These are phyloP conservation scores for Loripinus fragilis DNA, from an alignment of 2,888 invertebrate genomes.

Conservation along the genomic window DNA sequence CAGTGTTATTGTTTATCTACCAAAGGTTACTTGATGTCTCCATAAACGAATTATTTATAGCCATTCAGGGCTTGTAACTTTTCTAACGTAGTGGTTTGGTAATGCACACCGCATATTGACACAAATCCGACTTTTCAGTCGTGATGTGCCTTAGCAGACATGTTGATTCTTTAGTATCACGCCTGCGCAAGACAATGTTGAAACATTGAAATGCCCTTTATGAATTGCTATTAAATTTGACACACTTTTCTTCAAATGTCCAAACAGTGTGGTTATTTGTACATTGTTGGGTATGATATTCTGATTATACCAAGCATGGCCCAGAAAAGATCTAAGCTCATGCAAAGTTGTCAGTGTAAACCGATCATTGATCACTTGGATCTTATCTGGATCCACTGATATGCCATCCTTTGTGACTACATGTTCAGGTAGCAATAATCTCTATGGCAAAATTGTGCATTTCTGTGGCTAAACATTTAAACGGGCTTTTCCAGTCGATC, in stretches of 20 bases:
- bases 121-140: too few relatives aligned
- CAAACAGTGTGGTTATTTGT: slow-evolving; percentile 2
- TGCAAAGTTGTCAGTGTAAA: neutral
- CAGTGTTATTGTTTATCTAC: too few relatives aligned
- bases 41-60: too few relatives aligned
- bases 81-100: too few relatives aligned
- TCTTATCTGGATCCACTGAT: slow-evolving; percentile 13
- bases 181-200: too few relatives aligned
- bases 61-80: too few relatives aligned
- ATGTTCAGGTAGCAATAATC: slow-evolving; percentile 20
- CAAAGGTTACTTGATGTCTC: too few relatives aligned
- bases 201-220: slow-evolving; percentile 15
- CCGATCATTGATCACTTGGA: slow-evolving; percentile 23
- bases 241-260: slow-evolving; percentile 5
- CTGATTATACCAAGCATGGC: slow-evolving; percentile 24
- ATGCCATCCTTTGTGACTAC: slow-evolving; percentile 23
- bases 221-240: neutral
- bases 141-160: neutral
- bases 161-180: slow-evolving; percentile 1
- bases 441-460: slow-evolving; percentile 20
- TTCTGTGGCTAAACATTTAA: slow-evolving; percentile 31
- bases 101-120: too few relatives aligned
- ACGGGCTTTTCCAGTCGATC: neutral
- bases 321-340: slow-evolving; percentile 25
- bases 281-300: slow-evolving; percentile 14